Percentiles rank a stretch among this genome's conserved stretches.
Evolutionary conservation across 2,888 invertebrate genomes (phyloP).

Genomic region (Polydesmus complanatus): DNA sequence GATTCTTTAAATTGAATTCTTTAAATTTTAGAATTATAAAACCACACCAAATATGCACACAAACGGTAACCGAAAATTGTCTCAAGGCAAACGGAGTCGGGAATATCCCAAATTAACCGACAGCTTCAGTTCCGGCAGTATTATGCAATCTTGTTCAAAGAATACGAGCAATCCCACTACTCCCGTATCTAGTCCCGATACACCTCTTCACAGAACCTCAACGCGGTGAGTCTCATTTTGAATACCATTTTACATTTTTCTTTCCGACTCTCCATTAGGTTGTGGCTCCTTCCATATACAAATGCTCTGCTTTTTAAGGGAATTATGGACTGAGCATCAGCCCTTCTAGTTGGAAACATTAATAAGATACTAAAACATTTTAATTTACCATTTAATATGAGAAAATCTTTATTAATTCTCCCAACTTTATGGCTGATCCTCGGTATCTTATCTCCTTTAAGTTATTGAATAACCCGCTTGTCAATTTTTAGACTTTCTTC

Average conservation of each 20-base stretch:
- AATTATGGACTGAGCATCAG: too few species aligned
- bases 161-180: conserved; percentile 37
- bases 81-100: background rate
- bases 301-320: background rate
- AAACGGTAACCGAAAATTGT: conserved; percentile 10
- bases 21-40: conserved; percentile 12
- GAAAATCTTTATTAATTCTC: too few species aligned
- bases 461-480: background rate
- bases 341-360: too few species aligned
- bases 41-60: background rate
- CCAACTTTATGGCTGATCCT: too few species aligned
- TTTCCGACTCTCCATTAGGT: too few species aligned
- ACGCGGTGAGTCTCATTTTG: conserved; percentile 25
- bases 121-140: conserved; percentile 22
- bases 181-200: conserved; percentile 45
- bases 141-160: conserved; percentile 25
- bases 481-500: background rate
- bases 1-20: background rate
- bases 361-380: too few species aligned
- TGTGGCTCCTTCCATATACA: background rate
- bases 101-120: background rate
- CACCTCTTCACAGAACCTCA: conserved; percentile 31
- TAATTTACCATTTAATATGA: too few species aligned
- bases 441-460: background rate
- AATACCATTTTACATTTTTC: background rate